Evolutionary conservation across 2,888 invertebrate species (phyloP).

Genomic region (Chaetogeoica ovagalla): DNA sequence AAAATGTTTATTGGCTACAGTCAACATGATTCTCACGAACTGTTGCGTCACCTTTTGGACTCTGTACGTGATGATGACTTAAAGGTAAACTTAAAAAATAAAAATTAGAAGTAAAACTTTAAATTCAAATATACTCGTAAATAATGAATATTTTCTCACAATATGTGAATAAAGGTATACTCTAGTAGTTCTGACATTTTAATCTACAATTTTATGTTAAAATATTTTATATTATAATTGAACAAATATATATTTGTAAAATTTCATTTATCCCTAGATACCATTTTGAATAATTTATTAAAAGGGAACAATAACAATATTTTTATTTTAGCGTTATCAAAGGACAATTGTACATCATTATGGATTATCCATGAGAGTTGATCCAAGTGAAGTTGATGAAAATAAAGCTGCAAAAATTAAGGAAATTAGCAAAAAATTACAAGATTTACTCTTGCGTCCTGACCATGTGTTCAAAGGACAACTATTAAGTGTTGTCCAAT

Average conservation of each 20-base stretch:
- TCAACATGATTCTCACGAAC: slow-evolving; percentile 96
- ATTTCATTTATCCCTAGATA: too few relatives aligned
- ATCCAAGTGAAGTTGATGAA: slow-evolving; percentile 76
- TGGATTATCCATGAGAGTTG: slow-evolving; percentile 73
- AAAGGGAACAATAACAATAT: neutral
- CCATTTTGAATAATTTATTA: neutral
- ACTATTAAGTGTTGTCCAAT: slow-evolving; percentile 84
- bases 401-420: slow-evolving; percentile 77
- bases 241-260: too few relatives aligned
- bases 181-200: too few relatives aligned
- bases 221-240: too few relatives aligned
- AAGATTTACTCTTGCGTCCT: slow-evolving; percentile 70
- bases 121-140: neutral
- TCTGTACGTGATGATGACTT: slow-evolving; percentile 75
- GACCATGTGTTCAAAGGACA: slow-evolving; percentile 94
- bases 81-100: slow-evolving; percentile 57
- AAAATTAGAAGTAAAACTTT: neutral
- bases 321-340: slow-evolving; percentile 71
- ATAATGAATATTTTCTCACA: too few relatives aligned
- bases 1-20: slow-evolving; percentile 90
- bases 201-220: too few relatives aligned
- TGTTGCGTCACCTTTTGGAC: slow-evolving; percentile 87
- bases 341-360: slow-evolving; percentile 76
- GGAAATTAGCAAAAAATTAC: slow-evolving; percentile 80
- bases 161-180: too few relatives aligned